phyloP scores from a whole-genome alignment of 2,113 vertebrate genomes.

The Lepus americanus region DNA sequence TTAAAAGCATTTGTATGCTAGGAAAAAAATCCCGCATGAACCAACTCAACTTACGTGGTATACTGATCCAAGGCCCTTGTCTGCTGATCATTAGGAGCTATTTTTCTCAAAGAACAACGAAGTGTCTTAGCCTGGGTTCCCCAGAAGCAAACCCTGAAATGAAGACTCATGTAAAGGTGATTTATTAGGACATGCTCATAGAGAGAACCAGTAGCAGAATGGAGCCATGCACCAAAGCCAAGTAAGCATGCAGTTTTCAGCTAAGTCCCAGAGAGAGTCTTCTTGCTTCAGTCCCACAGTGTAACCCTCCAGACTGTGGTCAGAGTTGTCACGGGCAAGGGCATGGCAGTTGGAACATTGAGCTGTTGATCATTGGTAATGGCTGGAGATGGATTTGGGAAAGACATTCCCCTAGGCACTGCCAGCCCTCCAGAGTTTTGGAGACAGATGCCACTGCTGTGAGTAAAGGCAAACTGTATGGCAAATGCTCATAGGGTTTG shows the following conservation, averaged over 20 bases:
- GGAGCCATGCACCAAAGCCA: not conserved
- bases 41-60: not conserved
- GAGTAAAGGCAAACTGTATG: not conserved
- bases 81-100: conserved; percentile 1
- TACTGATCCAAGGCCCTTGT: not conserved
- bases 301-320: not conserved
- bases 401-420: not conserved
- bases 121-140: conserved; percentile 14
- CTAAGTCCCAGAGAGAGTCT: not conserved
- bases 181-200: not conserved
- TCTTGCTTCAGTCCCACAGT: not conserved
- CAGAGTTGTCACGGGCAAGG: not conserved
- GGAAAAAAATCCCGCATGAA: not conserved
- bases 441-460: not conserved
- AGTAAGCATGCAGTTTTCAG: not conserved
- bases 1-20: conserved; percentile 21
- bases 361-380: not conserved
- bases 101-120: conserved; percentile 13
- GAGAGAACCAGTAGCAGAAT: not conserved
- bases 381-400: not conserved
- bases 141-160: not conserved
- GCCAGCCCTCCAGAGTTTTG: not conserved
- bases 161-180: not conserved
- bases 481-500: not conserved
- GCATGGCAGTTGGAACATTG: not conserved